A percentile compares a stretch with the other conserved stretches of the same genome.
These are phyloP conservation scores for Aricia agestis DNA, from an alignment of 1,140 invertebrate genomes.

Conservation along the genomic window DNA sequence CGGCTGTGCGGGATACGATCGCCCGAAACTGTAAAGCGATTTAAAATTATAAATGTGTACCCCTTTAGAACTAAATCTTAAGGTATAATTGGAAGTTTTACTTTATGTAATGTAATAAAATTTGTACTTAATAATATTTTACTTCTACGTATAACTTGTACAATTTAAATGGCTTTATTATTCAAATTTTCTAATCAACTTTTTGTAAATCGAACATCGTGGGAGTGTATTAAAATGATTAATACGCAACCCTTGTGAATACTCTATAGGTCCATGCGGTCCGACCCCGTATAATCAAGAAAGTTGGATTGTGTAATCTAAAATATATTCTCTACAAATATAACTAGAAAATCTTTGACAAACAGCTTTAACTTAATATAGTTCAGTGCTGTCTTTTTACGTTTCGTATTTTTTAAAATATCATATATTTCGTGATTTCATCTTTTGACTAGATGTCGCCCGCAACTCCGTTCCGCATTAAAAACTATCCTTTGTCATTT, in stretches of 20 bases:
- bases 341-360: too few relatives aligned
- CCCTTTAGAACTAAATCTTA: too few relatives aligned
- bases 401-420: too few relatives aligned
- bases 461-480: too few relatives aligned
- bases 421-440: too few relatives aligned
- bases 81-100: too few relatives aligned
- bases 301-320: not conserved
- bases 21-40: conserved; percentile 46
- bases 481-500: too few relatives aligned
- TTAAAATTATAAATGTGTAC: too few relatives aligned
- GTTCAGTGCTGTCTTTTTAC: too few relatives aligned
- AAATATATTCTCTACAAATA: not conserved
- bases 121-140: not conserved
- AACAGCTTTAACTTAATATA: too few relatives aligned
- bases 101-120: too few relatives aligned
- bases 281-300: not conserved
- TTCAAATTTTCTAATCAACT: not conserved
- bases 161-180: not conserved
- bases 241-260: not conserved
- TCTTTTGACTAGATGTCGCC: too few relatives aligned
- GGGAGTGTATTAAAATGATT: not conserved
- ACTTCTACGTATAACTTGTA: not conserved
- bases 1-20: conserved; percentile 57
- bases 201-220: not conserved
- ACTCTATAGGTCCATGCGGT: not conserved